A percentile compares a stretch with the other conserved stretches of the same genome.
These are phyloP conservation scores for Ernsta delagoae DNA, from an alignment of 2,888 invertebrate genomes.

Conservation along the genomic window DNA sequence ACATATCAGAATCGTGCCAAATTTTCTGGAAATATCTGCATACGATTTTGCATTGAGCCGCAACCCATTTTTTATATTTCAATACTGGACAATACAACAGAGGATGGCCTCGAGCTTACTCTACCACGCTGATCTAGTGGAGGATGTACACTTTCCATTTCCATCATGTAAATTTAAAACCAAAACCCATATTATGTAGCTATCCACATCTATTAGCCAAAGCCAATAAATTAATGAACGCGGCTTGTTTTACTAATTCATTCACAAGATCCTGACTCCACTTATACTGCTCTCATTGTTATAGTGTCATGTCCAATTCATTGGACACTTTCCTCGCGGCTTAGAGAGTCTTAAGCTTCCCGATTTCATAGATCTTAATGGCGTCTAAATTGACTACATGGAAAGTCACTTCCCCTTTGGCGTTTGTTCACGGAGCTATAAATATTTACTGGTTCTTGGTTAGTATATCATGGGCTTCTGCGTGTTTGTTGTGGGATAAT, in stretches of 20 bases:
- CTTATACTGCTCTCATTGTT: conserved; percentile 12
- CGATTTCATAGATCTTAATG: conserved; percentile 46
- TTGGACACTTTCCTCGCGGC: conserved; percentile 29
- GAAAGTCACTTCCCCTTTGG: conserved; percentile 47
- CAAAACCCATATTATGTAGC: no score
- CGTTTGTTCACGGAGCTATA: conserved; percentile 37
- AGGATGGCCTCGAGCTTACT: no score
- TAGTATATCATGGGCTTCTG: conserved; percentile 19
- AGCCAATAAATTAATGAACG: background rate
- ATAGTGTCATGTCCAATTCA: conserved; percentile 32
- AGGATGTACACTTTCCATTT: no score
- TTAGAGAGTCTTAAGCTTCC: conserved; percentile 31
- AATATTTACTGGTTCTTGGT: conserved; percentile 36
- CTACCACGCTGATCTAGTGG: no score
- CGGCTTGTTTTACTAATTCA: background rate
- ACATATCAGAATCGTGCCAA: no score
- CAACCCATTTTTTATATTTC: no score
- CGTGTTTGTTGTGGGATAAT: background rate
- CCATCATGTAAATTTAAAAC: no score
- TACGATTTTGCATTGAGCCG: no score
- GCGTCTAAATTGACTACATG: conserved; percentile 47
- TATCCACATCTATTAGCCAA: no score
- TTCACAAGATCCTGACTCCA: background rate
- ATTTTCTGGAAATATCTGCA: no score
- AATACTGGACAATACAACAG: no score